phyloP scores from a whole-genome alignment of 2,797 vertebrate species.

The Heteromormyrus szaboi region DNA sequence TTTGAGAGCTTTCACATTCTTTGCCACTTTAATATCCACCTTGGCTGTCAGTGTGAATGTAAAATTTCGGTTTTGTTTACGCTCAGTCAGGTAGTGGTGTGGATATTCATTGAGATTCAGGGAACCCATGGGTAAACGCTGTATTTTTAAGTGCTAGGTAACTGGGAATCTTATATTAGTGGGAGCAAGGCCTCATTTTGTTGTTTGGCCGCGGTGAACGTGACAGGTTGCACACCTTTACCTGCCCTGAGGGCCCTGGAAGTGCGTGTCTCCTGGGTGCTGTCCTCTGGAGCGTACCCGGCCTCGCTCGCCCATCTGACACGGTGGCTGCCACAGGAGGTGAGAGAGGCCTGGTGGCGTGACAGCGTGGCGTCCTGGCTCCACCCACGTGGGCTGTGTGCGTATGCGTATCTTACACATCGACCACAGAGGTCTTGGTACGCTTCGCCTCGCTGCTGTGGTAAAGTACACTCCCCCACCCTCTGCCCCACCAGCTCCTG shows the following conservation, averaged over 20 bases:
- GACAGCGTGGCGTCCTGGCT: conserved; percentile 30
- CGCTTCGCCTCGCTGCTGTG: conserved; percentile 11
- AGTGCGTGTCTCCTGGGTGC: conserved; percentile 2
- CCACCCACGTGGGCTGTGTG: conserved; percentile 24
- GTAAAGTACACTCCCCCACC: not conserved
- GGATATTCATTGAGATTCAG: not conserved
- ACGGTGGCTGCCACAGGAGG: conserved; percentile 17
- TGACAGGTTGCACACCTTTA: not conserved
- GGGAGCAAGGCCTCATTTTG: not conserved
- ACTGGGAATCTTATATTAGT: not conserved
- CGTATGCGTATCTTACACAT: conserved; percentile 22
- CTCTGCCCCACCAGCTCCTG: no score
- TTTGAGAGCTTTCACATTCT: not conserved
- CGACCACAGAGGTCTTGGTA: conserved; percentile 7
- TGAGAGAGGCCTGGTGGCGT: conserved; percentile 23
- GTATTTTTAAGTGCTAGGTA: not conserved
- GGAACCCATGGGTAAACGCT: not conserved
- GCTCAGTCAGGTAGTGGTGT: not conserved
- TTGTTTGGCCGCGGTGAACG: not conserved
- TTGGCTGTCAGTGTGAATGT: not conserved
- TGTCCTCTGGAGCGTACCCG: conserved; percentile 23
- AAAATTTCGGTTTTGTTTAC: not conserved
- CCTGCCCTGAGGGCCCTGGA: conserved; percentile 16
- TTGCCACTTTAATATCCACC: not conserved
- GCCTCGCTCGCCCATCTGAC: not conserved